phyloP scores from a whole-genome alignment of 1,140 invertebrate species.

The Tetramorium simillimum region DNA sequence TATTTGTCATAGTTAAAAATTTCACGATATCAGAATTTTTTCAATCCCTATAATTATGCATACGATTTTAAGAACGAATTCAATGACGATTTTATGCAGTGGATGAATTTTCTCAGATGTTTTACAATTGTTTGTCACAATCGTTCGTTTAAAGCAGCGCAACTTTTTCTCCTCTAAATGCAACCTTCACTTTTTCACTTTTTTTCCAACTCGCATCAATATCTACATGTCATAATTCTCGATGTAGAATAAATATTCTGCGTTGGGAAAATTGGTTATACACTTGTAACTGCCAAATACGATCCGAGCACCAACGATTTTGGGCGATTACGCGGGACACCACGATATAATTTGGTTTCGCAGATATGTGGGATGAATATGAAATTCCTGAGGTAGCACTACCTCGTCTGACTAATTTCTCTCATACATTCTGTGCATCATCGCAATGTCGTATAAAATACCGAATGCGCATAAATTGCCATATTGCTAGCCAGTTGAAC shows the following conservation, averaged over 20 bases:
- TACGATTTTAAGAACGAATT: background rate
- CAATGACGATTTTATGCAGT: background rate
- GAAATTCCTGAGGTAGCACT: conserved; percentile 44
- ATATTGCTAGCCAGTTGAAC: background rate
- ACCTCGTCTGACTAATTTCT: conserved; percentile 32
- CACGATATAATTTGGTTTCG: conserved; percentile 48
- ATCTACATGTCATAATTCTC: background rate
- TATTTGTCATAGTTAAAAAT: background rate
- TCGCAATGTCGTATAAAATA: conserved; percentile 30
- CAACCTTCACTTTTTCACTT: no score
- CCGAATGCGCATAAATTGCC: background rate
- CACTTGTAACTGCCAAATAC: conserved; percentile 27
- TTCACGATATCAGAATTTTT: background rate
- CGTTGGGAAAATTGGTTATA: conserved; percentile 2
- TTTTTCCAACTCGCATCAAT: background rate
- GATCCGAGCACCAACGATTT: conserved; percentile 26
- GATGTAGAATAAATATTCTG: conserved; percentile 7
- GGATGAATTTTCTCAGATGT: background rate
- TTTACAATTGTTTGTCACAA: background rate
- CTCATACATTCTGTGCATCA: conserved; percentile 12
- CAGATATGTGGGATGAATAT: conserved; percentile 39
- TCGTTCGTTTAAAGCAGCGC: background rate
- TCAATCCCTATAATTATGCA: background rate
- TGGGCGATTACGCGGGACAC: conserved; percentile 32
- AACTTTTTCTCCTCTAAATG: background rate